phyloP scores from a whole-genome alignment of 1,140 invertebrate species.

The Drosophila dunni region DNA sequence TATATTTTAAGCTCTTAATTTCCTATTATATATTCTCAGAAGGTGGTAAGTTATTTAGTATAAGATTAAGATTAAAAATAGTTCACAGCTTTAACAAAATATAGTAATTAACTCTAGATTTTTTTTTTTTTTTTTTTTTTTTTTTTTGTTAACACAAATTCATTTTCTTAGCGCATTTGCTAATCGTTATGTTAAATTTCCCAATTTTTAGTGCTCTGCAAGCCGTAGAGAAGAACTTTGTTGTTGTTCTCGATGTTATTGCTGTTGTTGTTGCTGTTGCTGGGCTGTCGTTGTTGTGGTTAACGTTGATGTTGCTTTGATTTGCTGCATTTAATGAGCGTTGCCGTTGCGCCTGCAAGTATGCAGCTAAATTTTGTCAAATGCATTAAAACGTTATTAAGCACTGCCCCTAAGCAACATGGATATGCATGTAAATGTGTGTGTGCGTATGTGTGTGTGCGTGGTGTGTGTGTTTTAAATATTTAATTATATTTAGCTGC shows the following conservation, averaged over 20 bases:
- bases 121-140: no score
- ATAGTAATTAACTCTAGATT: neutral
- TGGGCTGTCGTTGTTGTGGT: conserved; percentile 15
- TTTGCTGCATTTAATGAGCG: conserved; percentile 74
- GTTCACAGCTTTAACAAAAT: neutral
- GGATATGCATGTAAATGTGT: conserved; percentile 11
- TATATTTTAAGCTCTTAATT: no score
- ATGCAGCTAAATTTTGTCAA: conserved; percentile 78
- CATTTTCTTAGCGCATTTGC: neutral
- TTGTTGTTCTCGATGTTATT: conserved; percentile 28
- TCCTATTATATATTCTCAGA: no score
- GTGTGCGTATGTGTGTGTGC: conserved; percentile 30
- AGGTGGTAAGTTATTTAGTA: neutral
- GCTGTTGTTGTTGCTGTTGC: conserved; percentile 21
- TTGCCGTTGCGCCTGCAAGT: conserved; percentile 72
- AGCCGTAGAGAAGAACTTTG: conserved; percentile 18
- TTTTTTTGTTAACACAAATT: no score
- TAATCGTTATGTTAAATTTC: neutral
- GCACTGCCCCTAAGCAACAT: conserved; percentile 40
- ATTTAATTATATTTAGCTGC: conserved; percentile 83
- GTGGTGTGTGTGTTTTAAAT: conserved; percentile 62
- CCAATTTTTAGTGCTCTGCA: conserved; percentile 10
- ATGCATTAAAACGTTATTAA: conserved; percentile 81
- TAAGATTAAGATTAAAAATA: neutral
- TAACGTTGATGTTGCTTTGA: conserved; percentile 36